Conservation (phyloP, 2,888 invertebrate species). For the Scaptomyza parva region DNA sequence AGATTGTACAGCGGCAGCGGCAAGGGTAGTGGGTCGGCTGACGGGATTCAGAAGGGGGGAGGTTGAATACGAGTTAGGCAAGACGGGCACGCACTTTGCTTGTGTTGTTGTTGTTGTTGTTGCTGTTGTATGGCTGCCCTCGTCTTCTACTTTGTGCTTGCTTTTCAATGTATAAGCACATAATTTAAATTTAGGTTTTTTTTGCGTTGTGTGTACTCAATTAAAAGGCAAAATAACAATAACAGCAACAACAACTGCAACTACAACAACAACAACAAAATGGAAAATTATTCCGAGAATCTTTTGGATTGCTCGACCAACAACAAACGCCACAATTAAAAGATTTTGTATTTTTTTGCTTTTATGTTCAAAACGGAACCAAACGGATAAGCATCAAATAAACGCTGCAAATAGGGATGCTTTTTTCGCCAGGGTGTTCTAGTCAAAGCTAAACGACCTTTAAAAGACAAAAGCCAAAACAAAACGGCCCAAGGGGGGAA, state of each 20-base stretch:
- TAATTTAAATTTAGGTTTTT: conserved; percentile 74
- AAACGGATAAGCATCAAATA: conserved; percentile 33
- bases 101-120: conserved; percentile 13
- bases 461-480: conserved; percentile 44
- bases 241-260: conserved; percentile 34
- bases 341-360: conserved; percentile 40
- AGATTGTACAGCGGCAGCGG: conserved; percentile 23
- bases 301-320: conserved; percentile 64
- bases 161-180: conserved; percentile 69
- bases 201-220: conserved; percentile 72
- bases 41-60: too few species aligned
- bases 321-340: conserved; percentile 73
- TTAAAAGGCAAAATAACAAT: conserved; percentile 67
- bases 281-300: conserved; percentile 78
- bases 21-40: too few species aligned
- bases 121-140: conserved; percentile 20
- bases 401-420: conserved; percentile 7
- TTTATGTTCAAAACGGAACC: conserved; percentile 32
- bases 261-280: conserved; percentile 45
- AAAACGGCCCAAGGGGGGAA: conserved; percentile 20
- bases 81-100: conserved; percentile 51
- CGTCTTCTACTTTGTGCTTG: conserved; percentile 43
- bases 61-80: conserved; percentile 3
- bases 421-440: conserved; percentile 18
- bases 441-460: conserved; percentile 52